phyloP scores from a whole-genome alignment of 2,888 invertebrate genomes.

The Pandemis corylana region DNA sequence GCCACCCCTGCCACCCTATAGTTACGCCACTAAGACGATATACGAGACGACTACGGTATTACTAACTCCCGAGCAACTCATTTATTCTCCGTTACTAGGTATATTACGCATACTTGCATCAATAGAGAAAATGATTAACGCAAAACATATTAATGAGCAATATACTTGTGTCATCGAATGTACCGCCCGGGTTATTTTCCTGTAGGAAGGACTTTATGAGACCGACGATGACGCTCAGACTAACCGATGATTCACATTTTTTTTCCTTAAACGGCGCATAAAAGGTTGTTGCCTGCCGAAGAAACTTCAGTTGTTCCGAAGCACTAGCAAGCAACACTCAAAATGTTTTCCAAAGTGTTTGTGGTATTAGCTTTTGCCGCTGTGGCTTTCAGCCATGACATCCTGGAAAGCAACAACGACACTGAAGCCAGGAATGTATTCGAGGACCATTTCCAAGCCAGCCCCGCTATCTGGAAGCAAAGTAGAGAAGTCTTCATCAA shows the following conservation, averaged over 20 bases:
- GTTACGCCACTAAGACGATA: no score
- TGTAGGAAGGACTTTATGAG: slow-evolving; percentile 70
- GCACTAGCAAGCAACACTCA: slow-evolving; percentile 46
- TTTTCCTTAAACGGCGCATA: slow-evolving; percentile 74
- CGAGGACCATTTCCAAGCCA: slow-evolving; percentile 66
- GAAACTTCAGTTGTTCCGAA: slow-evolving; percentile 53
- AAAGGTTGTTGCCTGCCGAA: slow-evolving; percentile 53
- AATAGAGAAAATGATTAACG: slow-evolving; percentile 12
- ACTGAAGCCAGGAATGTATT: slow-evolving; percentile 62
- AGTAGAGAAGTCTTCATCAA: slow-evolving; percentile 62
- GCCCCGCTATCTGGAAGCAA: slow-evolving; percentile 71
- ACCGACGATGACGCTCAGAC: slow-evolving; percentile 52
- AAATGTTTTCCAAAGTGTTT: slow-evolving; percentile 47
- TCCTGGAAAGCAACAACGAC: slow-evolving; percentile 56
- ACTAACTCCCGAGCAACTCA: no score
- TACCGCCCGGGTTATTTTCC: slow-evolving; percentile 64
- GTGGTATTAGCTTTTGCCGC: slow-evolving; percentile 55
- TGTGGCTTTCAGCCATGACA: slow-evolving; percentile 59
- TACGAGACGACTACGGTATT: no score
- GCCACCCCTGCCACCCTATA: no score
- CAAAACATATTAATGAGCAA: slow-evolving; percentile 21
- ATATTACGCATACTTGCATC: neutral
- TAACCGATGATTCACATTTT: slow-evolving; percentile 60
- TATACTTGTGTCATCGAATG: slow-evolving; percentile 51
- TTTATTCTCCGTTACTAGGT: no score